phyloP scores from a whole-genome alignment of 2,797 vertebrate species.

The Botia almorhae region DNA sequence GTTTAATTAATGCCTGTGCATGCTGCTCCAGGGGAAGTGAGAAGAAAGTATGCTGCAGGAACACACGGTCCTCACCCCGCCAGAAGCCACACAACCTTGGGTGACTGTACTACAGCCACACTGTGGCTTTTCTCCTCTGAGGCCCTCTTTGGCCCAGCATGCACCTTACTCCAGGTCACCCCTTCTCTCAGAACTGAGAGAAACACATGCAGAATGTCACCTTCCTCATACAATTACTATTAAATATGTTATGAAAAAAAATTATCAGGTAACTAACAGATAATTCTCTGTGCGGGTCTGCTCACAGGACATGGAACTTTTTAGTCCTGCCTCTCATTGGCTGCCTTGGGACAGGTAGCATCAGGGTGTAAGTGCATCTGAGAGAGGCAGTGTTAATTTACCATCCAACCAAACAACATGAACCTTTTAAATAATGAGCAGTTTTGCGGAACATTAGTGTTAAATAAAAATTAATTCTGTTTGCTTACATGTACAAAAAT shows the following conservation, averaged over 20 bases:
- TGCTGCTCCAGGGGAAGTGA: conserved; percentile 61
- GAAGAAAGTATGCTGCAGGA: conserved; percentile 51
- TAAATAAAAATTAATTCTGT: too few relatives aligned
- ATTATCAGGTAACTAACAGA: too few relatives aligned
- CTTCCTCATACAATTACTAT: not conserved
- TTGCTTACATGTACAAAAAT: too few relatives aligned
- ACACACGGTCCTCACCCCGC: conserved; percentile 41
- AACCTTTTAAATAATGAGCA: too few relatives aligned
- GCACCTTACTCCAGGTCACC: conserved; percentile 2
- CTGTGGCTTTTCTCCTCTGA: not conserved
- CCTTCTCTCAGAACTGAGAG: not conserved
- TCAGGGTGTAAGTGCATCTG: too few relatives aligned
- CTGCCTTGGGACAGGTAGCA: too few relatives aligned
- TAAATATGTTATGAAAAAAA: not conserved
- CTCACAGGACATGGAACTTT: too few relatives aligned
- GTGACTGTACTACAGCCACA: conserved; percentile 47
- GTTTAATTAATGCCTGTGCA: conserved; percentile 65
- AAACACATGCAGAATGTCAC: not conserved
- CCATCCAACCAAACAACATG: too few relatives aligned
- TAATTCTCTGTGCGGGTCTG: too few relatives aligned
- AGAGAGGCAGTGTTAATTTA: too few relatives aligned
- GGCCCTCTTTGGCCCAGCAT: conserved; percentile 16
- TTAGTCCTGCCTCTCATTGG: too few relatives aligned
- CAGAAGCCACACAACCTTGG: conserved; percentile 50
- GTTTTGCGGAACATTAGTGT: too few relatives aligned